Conservation (phyloP, 2,888 invertebrate genomes). For the Parascotia fuliginaria region DNA sequence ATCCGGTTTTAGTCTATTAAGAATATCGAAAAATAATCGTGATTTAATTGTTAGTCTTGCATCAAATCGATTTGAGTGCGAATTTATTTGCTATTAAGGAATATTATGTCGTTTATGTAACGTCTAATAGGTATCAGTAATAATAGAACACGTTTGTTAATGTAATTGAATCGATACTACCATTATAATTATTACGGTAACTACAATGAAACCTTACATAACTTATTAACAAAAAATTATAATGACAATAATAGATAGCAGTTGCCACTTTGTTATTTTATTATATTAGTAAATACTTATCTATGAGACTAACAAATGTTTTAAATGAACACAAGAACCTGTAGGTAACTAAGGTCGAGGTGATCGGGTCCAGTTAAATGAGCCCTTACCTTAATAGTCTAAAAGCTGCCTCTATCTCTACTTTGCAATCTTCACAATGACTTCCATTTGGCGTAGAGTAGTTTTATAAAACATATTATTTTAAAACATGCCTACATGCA, state of each 20-base stretch:
- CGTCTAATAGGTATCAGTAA: constrained; percentile 5
- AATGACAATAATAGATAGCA: neutral
- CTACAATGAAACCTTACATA: constrained; percentile 2
- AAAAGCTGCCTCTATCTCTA: no score
- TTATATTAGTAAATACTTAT: no score
- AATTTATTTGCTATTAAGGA: constrained; percentile 15
- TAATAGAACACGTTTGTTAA: constrained; percentile 23
- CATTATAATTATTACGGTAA: constrained; percentile 5
- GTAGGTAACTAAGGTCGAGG: no score
- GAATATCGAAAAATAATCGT: constrained; percentile 15
- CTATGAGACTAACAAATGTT: no score
- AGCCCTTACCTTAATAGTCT: no score
- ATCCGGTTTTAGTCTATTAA: constrained; percentile 20
- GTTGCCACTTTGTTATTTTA: neutral
- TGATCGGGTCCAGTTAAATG: no score
- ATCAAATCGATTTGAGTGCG: constrained; percentile 22
- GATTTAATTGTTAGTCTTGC: constrained; percentile 36
- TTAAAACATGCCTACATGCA: no score
- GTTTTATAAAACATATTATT: no score
- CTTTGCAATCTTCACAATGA: no score
- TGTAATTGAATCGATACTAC: constrained; percentile 10
- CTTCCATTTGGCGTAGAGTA: no score
- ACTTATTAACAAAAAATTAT: constrained; percentile 5
- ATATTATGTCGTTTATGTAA: constrained; percentile 22
- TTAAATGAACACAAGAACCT: no score